Evolutionary conservation across 2,113 vertebrate genomes (phyloP), one percentile per base, ranked within the genome.

Genomic region (Embiotoca jacksoni): DNA sequence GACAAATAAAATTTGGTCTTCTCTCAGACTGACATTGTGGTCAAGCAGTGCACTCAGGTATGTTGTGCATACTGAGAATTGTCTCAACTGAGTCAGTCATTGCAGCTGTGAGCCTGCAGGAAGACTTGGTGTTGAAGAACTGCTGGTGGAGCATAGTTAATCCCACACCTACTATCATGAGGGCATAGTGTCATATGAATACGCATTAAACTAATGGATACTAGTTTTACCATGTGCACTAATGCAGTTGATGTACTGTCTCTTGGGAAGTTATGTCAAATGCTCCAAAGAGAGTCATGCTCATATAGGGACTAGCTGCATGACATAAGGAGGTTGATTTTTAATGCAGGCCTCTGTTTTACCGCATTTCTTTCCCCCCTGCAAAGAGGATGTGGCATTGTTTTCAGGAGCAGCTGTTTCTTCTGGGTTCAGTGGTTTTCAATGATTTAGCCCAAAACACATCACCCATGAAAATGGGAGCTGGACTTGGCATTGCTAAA

Each of bases 401-500:
- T 84, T 88, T 85, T 75, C 59, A 67, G 55, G 57, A 88, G 88
- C 84, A 83, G 83, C 71, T 85, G 82, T 79, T 88, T 84, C 73
- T 69, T 71, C 60, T 74, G 64, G 88, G 85, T 92, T 92, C 86
- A 85, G 23, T 75, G 72, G 52, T 81, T 89, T 88, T 77, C 68
- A 77, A 71, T 75, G 82, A 73, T 81, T 69, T 68, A 58, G 80
- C 72, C 82, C 50, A 66, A 61, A 87, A 91, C 72, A 57, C 81
- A 79, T 86, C 82, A 86, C 84, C 88, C 87, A 65, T 89, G 88
- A 86, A 89, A 88, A 78, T 61, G 75, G 71, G 57, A 83, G 79
- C 66, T 69, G 71, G 72, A 82, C 75, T 30, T 70, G 60, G 73
- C 77, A 69, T 59, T 78, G 84, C 83, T 75, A 65, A 67, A 74